A percentile compares a stretch with the other conserved stretches of the same genome.
phyloP scores from a whole-genome alignment of 2,888 invertebrate species.

The Halictus ligatus region DNA sequence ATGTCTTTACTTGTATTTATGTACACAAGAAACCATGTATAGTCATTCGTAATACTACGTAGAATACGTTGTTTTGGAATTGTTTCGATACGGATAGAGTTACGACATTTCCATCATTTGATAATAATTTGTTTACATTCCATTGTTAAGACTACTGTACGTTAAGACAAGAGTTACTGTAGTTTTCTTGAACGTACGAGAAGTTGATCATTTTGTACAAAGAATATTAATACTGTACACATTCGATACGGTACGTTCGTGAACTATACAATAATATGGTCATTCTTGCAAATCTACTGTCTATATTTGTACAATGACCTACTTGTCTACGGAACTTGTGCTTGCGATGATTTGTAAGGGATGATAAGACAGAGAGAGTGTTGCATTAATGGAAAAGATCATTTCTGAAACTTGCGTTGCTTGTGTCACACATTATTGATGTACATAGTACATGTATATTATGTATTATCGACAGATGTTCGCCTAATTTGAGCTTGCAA shows the following conservation, averaged over 20 bases:
- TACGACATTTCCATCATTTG: background rate
- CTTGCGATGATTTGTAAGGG: background rate
- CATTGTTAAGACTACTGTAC: background rate
- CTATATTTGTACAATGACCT: background rate
- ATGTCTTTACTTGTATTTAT: background rate
- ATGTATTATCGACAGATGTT: conserved; percentile 1
- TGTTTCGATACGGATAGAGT: background rate
- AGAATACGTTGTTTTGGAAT: background rate
- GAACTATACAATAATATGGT: conserved; percentile 1
- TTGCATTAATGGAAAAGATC: background rate
- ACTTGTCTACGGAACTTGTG: background rate
- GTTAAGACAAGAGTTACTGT: background rate
- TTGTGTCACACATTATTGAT: background rate
- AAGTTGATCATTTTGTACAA: conserved; percentile 1
- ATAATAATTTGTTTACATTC: conserved; percentile 1
- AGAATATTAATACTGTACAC: background rate
- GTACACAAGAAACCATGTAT: background rate
- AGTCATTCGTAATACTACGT: background rate
- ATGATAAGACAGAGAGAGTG: background rate
- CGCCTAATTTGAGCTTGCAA: background rate
- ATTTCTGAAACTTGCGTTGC: background rate
- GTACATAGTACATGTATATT: conserved; percentile 9
- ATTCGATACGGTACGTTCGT: background rate
- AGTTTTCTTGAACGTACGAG: background rate
- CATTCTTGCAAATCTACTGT: conserved; percentile 4